These are phyloP conservation scores for Hermaeophaga mercurialis DNA, from an alignment of 2,888 invertebrate species.

Conservation along the genomic window DNA sequence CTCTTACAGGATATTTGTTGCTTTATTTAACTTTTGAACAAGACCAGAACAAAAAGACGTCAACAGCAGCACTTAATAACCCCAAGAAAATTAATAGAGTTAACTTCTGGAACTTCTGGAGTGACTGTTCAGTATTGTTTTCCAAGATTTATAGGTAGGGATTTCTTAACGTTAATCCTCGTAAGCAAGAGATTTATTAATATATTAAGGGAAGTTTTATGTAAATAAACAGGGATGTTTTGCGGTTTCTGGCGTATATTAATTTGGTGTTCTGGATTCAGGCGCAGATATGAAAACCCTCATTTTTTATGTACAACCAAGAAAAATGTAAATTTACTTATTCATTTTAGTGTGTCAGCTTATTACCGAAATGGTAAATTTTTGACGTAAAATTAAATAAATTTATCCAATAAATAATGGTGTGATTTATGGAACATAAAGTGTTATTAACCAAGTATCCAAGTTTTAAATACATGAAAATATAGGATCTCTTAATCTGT, in stretches of 20 bases:
- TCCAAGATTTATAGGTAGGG: conserved; percentile 29
- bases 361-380: no score
- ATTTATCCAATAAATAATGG: no score
- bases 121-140: conserved; percentile 32
- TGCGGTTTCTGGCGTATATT: conserved; percentile 14
- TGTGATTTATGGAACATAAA: no score
- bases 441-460: no score
- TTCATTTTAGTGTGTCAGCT: no score
- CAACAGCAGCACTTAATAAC: conserved; percentile 17
- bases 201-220: conserved; percentile 25
- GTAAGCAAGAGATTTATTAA: conserved; percentile 22
- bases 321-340: no score
- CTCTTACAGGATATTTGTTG: conserved; percentile 3
- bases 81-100: conserved; percentile 23
- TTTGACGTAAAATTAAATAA: no score
- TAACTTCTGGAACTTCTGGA: conserved; percentile 25
- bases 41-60: conserved; percentile 9
- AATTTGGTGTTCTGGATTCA: conserved; percentile 2
- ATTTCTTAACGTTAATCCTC: conserved; percentile 19
- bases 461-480: no score
- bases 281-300: conserved; percentile 6
- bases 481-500: no score
- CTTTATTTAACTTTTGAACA: conserved; percentile 15
- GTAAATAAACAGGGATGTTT: conserved; percentile 21
- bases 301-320: not conserved